Conservation (phyloP, 2,797 vertebrate species). For the Melanotaenia parkinsoni region DNA sequence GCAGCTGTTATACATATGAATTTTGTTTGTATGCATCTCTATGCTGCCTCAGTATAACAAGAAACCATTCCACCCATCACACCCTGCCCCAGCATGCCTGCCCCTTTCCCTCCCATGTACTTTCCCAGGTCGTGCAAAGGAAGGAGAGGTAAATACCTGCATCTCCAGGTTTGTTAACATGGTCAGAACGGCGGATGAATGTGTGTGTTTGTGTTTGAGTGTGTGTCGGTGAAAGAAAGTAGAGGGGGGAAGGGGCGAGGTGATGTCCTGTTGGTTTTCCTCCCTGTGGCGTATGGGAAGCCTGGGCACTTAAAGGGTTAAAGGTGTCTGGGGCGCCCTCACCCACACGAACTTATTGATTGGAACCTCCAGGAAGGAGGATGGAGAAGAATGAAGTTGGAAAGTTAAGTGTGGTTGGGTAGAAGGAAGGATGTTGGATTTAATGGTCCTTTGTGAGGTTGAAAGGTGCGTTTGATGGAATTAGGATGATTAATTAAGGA, state of each 20-base stretch:
- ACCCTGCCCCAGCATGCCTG: conserved; percentile 58
- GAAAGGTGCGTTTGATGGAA: conserved; percentile 36
- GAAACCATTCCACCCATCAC: conserved; percentile 66
- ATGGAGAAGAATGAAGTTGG: conserved; percentile 13
- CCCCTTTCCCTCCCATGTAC: conserved; percentile 46
- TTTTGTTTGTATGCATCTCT: conserved; percentile 47
- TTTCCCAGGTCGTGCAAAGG: conserved; percentile 75
- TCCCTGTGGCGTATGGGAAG: conserved; percentile 60
- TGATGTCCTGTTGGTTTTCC: conserved; percentile 40
- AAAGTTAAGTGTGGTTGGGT: conserved; percentile 2
- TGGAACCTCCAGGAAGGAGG: conserved; percentile 51
- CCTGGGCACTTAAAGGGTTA: conserved; percentile 85
- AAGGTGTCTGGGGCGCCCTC: conserved; percentile 82
- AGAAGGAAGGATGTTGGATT: conserved; percentile 35
- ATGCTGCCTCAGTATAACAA: conserved; percentile 25
- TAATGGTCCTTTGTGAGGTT: conserved; percentile 36
- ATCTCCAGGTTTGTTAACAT: conserved; percentile 61
- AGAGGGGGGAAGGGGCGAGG: conserved; percentile 9
- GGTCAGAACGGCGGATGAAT: conserved; percentile 40
- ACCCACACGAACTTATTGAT: conserved; percentile 70
- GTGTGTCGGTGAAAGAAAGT: conserved; percentile 37
- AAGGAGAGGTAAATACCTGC: conserved; percentile 81
- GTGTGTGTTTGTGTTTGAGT: conserved; percentile 46
- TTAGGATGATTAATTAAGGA: conserved; percentile 2
- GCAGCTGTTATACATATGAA: conserved; percentile 56